A percentile compares a stretch with the other conserved stretches of the same genome.
Evolutionary conservation across 2,797 vertebrate genomes (phyloP).

Genomic region (Fratercula arctica): DNA sequence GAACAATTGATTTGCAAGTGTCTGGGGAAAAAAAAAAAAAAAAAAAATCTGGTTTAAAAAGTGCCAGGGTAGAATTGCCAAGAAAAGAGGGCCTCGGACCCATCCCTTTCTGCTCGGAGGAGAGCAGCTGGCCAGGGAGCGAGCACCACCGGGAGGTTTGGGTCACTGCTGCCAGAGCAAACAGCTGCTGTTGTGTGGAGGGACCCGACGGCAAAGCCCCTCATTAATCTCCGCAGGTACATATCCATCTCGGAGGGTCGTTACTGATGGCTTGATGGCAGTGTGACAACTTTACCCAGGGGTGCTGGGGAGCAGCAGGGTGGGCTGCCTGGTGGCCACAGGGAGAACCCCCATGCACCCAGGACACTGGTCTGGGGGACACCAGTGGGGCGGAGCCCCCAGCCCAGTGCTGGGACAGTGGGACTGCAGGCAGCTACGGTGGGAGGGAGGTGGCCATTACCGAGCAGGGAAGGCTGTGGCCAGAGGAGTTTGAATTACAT

Average conservation of each 20-base stretch:
- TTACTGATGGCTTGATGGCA: not conserved
- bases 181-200: not conserved
- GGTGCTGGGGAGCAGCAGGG: not conserved
- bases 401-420: not conserved
- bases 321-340: not conserved
- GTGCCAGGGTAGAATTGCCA: not conserved
- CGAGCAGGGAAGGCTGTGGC: not conserved
- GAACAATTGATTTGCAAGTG: not conserved
- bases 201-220: not conserved
- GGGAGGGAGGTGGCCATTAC: not conserved
- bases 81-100: not conserved
- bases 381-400: not conserved
- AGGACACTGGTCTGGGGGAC: fast-evolving
- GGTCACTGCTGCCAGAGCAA: not conserved
- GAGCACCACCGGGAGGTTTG: not conserved
- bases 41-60: not conserved
- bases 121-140: not conserved
- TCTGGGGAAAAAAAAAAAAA: not conserved
- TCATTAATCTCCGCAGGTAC: not conserved
- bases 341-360: not conserved
- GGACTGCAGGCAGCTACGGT: fast-evolving
- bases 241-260: not conserved
- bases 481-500: not conserved
- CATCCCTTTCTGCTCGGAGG: not conserved
- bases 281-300: not conserved